Evolutionary conservation across 1,140 invertebrate species (phyloP).

Genomic region (Subanguina moxae): DNA sequence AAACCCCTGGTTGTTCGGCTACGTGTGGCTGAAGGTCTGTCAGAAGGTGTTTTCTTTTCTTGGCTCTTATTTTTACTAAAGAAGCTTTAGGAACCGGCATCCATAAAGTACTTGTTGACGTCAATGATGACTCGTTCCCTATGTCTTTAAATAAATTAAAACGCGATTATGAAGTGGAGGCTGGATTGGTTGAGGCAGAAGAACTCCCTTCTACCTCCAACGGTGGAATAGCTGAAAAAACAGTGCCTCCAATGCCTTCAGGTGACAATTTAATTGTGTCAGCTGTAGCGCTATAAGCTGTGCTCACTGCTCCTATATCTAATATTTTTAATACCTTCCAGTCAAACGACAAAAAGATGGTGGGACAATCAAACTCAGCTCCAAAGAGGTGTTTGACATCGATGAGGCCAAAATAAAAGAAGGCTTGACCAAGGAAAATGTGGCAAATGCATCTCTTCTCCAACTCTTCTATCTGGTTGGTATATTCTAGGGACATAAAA

Average conservation of each 20-base stretch:
- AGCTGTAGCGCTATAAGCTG: not conserved
- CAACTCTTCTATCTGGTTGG: conserved; percentile 44
- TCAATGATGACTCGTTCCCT: conserved; percentile 14
- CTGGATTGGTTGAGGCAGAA: not conserved
- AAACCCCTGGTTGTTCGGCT: not conserved
- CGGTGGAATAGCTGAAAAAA: not conserved
- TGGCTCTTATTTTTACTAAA: too few relatives aligned
- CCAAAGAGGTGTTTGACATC: conserved; percentile 29
- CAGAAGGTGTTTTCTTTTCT: too few relatives aligned
- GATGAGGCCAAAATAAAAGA: conserved; percentile 18
- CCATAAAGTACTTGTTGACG: not conserved
- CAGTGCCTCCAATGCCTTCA: not conserved
- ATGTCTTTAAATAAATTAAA: conserved; percentile 24
- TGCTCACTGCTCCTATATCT: not conserved
- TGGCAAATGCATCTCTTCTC: conserved; percentile 37
- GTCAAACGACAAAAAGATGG: conserved; percentile 1
- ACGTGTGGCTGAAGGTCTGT: not conserved
- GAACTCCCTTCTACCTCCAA: not conserved
- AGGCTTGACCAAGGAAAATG: conserved; percentile 28
- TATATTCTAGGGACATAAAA: conserved; percentile 7
- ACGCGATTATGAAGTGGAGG: conserved; percentile 10
- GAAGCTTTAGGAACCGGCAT: not conserved
- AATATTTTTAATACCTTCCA: conserved; percentile 5
- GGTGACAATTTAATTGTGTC: not conserved
- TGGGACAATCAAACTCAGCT: not conserved